A percentile compares a stretch with the other conserved stretches of the same genome.
Conservation (phyloP, 2,113 vertebrate species). For the Phrynosoma platyrhinos region DNA sequence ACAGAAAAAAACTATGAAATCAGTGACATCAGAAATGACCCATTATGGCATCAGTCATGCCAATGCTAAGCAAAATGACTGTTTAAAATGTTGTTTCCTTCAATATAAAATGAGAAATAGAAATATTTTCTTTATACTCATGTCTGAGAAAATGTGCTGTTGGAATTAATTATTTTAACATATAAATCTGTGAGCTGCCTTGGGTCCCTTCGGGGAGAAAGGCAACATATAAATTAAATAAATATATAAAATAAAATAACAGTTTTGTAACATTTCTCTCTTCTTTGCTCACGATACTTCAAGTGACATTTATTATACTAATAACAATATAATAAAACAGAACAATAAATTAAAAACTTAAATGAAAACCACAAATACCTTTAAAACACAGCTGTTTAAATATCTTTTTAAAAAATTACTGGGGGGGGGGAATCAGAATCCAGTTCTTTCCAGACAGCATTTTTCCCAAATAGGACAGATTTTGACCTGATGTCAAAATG, state of each 20-base stretch:
- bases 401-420: neutral
- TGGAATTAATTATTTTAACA: neutral
- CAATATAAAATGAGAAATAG: neutral
- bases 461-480: neutral
- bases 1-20: neutral
- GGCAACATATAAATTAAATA: no score
- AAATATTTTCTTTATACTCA: neutral
- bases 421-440: neutral
- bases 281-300: neutral
- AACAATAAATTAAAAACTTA: neutral
- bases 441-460: neutral
- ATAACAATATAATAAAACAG: no score
- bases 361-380: neutral
- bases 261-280: neutral
- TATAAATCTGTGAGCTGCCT: neutral
- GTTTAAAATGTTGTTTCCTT: neutral
- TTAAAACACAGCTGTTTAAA: neutral
- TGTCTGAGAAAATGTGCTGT: neutral
- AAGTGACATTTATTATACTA: neutral
- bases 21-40: slow-evolving; percentile 10
- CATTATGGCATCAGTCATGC: slow-evolving; percentile 2
- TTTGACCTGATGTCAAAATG: neutral
- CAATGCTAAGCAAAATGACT: neutral
- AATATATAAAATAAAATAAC: no score
- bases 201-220: no score